These are phyloP conservation scores for Anoplophora glabripennis DNA, from an alignment of 1,140 invertebrate species.

Conservation along the genomic window DNA sequence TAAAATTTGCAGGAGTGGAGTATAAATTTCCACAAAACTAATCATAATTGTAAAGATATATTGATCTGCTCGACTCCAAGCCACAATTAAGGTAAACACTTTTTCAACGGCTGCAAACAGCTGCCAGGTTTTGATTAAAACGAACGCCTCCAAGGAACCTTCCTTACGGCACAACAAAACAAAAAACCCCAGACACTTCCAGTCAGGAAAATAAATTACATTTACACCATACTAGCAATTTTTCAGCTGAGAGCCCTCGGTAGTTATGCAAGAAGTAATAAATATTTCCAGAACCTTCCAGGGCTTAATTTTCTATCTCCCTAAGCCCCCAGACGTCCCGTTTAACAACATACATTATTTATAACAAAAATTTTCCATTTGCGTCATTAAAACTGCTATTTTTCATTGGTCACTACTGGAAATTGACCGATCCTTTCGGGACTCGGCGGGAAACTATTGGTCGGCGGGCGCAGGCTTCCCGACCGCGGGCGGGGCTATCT, in stretches of 20 bases:
- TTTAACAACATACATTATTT: constrained; percentile 39
- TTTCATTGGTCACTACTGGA: constrained; percentile 34
- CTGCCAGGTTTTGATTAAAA: too few relatives aligned
- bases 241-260: neutral
- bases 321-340: constrained; percentile 16
- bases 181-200: too few relatives aligned
- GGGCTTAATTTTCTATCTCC: neutral
- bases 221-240: too few relatives aligned
- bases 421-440: constrained; percentile 37
- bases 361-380: constrained; percentile 38
- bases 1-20: too few relatives aligned
- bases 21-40: too few relatives aligned
- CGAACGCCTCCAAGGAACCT: too few relatives aligned
- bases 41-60: too few relatives aligned
- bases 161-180: too few relatives aligned
- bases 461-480: constrained; percentile 21
- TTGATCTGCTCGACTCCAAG: too few relatives aligned
- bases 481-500: constrained; percentile 33
- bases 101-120: too few relatives aligned
- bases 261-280: constrained; percentile 8
- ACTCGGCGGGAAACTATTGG: constrained; percentile 31
- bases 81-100: too few relatives aligned
- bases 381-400: constrained; percentile 31
- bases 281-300: constrained; percentile 13
- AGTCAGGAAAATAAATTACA: too few relatives aligned